Base-by-base conservation (phyloP, 1,140 invertebrate species). In the Ceratoteleas bidentatus region DNA sequence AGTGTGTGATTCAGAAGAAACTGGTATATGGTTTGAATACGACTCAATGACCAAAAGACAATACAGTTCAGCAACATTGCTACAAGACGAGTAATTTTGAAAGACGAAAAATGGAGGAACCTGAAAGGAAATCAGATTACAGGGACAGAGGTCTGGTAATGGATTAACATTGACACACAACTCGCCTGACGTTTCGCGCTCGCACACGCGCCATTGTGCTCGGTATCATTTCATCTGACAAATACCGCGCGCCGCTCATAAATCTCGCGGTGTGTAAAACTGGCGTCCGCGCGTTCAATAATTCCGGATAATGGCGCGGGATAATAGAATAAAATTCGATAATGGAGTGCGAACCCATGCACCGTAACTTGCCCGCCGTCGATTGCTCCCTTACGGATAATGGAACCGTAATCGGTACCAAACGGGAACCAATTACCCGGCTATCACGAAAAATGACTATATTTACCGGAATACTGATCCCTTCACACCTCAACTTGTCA, bases 151-250 rank as follows among this genome's bases (percentile, higher is more conserved):
- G 24, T 24, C 24, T 24, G 24, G 24, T 68, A 69, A 58, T 60
- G 52, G 32, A 62, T 62, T 56, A 56, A 62, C 50, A 73, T 62
- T 60, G 58, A 56, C 56, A 60, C 45, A 53, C 36, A 61, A 61
- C 58, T 34, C 56, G 16, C 13, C 33, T 34, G 69, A 57, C 40
- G 43, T 64, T 57, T 57, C 53, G 33, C 38, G 49, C 60, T 34
- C 47, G 6, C 34, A 61, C 47, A 54, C 43, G 49, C 38, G 32
- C 58, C 34, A 74, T 74, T 74, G 72, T 65, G 14, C 34, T 60
- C 36, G 43, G 45, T 74, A 74, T 74, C 72, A 58, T 65, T 74
- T 74, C 72, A 74, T 74, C 72, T 74, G 61, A 65, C 72, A 65
- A 64, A 65, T 65, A 74, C 61, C 14, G 53, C 9, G 38, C 40